Conservation (phyloP, 2,113 vertebrate species). For the Emydura subglobosa region DNA sequence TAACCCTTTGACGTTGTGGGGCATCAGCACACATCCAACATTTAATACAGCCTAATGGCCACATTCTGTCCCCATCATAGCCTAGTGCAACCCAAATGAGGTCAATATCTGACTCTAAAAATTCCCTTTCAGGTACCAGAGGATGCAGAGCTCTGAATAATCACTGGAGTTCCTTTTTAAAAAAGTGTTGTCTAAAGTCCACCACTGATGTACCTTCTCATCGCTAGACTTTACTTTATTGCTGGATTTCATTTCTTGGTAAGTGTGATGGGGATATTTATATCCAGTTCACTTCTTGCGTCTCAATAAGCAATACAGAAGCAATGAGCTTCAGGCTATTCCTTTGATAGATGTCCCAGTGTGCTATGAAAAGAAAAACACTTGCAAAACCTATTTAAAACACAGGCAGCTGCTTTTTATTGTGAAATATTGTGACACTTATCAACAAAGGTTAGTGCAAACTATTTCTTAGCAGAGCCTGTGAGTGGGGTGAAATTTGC, state of each 20-base stretch:
- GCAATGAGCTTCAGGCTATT: slow-evolving; percentile 25
- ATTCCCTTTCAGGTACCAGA: slow-evolving; percentile 3
- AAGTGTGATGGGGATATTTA: slow-evolving; percentile 22
- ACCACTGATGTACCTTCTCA: not conserved
- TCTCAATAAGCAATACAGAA: slow-evolving; percentile 18
- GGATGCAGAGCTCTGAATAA: not conserved
- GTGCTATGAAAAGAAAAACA: slow-evolving; percentile 35
- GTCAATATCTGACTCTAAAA: slow-evolving; percentile 14
- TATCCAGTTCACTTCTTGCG: slow-evolving; percentile 37
- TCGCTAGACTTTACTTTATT: slow-evolving; percentile 32
- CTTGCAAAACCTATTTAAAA: not conserved
- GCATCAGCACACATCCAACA: not conserved
- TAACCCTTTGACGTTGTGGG: not conserved
- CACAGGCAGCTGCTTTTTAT: slow-evolving; percentile 31
- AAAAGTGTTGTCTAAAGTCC: not conserved
- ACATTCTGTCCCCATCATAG: not conserved
- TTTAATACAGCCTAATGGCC: not conserved
- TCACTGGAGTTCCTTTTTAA: not conserved
- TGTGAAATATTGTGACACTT: slow-evolving; percentile 59
- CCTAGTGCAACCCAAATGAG: not conserved
- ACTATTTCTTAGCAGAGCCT: slow-evolving; percentile 30
- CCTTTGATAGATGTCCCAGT: slow-evolving; percentile 37
- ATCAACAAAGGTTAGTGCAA: slow-evolving; percentile 58
- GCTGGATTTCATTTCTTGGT: slow-evolving; percentile 36
- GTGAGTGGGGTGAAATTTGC: not conserved